Conservation (phyloP, 1,140 invertebrate species). For the Macrocentrus cingulum region DNA sequence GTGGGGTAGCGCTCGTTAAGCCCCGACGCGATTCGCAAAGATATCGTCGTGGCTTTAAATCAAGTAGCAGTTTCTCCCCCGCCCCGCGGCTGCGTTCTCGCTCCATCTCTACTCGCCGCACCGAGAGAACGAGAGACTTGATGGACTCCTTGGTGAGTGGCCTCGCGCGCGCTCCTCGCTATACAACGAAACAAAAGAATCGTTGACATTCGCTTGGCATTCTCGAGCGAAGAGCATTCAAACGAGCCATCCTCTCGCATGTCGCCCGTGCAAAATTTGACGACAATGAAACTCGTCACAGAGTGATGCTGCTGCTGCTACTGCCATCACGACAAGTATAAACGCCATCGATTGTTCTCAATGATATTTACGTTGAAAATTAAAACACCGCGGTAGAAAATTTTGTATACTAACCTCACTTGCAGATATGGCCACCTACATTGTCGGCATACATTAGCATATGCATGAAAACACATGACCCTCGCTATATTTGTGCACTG, state of each 20-base stretch:
- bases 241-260: slow-evolving; percentile 45
- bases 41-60: slow-evolving; percentile 55
- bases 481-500: slow-evolving; percentile 22
- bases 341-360: no score
- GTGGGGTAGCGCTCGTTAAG: slow-evolving; percentile 48
- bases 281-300: slow-evolving; percentile 30
- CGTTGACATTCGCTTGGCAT: slow-evolving; percentile 49
- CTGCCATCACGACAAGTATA: no score
- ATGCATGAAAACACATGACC: slow-evolving; percentile 50
- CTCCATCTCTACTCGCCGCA: slow-evolving; percentile 21
- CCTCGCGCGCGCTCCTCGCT: no score
- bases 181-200: slow-evolving; percentile 57
- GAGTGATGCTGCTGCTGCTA: no score
- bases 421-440: slow-evolving; percentile 19
- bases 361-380: slow-evolving; percentile 21
- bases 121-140: slow-evolving; percentile 31
- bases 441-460: slow-evolving; percentile 47
- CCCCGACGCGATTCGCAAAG: slow-evolving; percentile 48
- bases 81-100: slow-evolving; percentile 9
- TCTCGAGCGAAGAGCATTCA: slow-evolving; percentile 50
- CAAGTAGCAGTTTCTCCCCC: slow-evolving; percentile 41
- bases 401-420: no score
- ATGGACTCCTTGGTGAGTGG: slow-evolving; percentile 53
- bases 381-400: neutral
- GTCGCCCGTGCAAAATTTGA: slow-evolving; percentile 44